These are phyloP conservation scores for Camptogramma bilineatum DNA, from an alignment of 2,888 invertebrate species.

Conservation along the genomic window DNA sequence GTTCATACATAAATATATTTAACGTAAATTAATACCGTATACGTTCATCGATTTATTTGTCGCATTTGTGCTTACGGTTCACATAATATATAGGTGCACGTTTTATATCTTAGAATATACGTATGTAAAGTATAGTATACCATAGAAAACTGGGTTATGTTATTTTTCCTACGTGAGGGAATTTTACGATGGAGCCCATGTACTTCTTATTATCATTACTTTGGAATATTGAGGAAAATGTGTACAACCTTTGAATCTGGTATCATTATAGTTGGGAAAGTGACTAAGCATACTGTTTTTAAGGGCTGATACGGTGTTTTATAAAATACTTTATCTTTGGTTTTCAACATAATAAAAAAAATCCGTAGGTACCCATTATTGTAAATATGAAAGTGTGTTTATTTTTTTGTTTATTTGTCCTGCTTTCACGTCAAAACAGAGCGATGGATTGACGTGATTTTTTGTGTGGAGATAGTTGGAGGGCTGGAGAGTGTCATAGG, in stretches of 20 bases:
- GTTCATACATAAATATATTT: no score
- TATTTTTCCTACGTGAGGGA: constrained; percentile 29
- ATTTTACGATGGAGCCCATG: constrained; percentile 29
- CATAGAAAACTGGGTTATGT: constrained; percentile 26
- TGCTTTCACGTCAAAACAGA: no score
- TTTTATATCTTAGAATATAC: constrained; percentile 1
- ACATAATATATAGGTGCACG: not conserved
- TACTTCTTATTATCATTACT: constrained; percentile 31
- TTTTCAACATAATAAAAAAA: no score
- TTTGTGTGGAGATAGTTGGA: no score
- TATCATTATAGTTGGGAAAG: constrained; percentile 21
- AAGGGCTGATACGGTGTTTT: not conserved
- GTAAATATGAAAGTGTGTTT: no score
- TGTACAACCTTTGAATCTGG: constrained; percentile 25
- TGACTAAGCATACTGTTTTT: constrained; percentile 2
- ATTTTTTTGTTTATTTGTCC: no score
- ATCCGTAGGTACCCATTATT: no score
- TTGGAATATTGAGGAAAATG: constrained; percentile 34
- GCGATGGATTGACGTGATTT: no score
- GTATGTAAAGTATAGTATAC: constrained; percentile 24
- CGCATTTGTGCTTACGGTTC: constrained; percentile 1
- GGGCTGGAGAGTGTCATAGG: no score
- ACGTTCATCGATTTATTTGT: not conserved
- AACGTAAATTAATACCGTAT: no score
- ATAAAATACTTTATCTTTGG: no score